These are phyloP conservation scores for Ichneumoninae sp. DNA, from an alignment of 2,888 invertebrate species.

Conservation along the genomic window DNA sequence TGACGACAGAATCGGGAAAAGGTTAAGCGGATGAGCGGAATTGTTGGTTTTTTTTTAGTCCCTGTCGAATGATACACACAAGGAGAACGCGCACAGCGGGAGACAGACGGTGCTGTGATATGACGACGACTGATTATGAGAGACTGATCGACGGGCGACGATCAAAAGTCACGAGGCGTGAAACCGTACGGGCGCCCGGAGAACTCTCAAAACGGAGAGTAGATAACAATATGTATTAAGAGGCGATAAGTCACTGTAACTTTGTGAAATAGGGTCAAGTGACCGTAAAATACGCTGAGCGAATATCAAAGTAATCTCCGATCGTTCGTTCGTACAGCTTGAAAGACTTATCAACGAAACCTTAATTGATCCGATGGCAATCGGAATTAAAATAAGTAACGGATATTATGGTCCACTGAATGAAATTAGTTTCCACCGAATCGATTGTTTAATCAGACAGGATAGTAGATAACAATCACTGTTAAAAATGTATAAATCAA, in stretches of 20 bases:
- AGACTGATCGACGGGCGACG: conserved; percentile 9
- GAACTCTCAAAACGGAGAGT: conserved; percentile 12
- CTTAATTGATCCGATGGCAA: neutral
- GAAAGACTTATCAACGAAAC: neutral
- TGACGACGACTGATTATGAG: conserved; percentile 15
- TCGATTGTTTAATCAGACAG: no score
- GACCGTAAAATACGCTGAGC: neutral
- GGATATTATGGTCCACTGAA: neutral
- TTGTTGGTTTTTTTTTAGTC: neutral
- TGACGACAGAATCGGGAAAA: conserved; percentile 7
- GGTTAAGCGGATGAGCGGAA: neutral
- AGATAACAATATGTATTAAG: neutral
- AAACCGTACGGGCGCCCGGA: conserved; percentile 54
- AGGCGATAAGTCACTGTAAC: conserved; percentile 1
- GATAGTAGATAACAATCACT: no score
- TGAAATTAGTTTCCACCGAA: neutral
- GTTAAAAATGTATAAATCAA: no score
- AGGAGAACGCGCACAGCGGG: neutral
- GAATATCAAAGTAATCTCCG: neutral
- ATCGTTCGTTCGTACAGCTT: neutral
- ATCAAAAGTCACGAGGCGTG: conserved; percentile 59
- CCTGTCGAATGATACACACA: neutral
- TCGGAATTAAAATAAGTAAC: neutral
- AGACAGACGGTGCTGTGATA: conserved; percentile 22
- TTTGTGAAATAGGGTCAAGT: neutral